Percentiles rank a stretch among this genome's conserved stretches.
phyloP scores from a whole-genome alignment of 2,888 invertebrate species.

The Xestia rhomboidea region DNA sequence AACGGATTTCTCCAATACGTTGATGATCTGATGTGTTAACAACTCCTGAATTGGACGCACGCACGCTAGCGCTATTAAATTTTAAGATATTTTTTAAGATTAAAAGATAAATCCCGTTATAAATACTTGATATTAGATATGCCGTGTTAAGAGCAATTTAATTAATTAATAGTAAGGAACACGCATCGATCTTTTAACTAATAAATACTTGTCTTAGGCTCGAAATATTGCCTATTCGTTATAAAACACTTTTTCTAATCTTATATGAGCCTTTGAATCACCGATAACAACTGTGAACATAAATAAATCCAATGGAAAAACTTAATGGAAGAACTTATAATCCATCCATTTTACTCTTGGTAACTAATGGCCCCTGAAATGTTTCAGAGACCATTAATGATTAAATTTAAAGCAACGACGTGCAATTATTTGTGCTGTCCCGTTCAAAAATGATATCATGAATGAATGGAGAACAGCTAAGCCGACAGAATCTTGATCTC shows the following conservation, averaged over 20 bases:
- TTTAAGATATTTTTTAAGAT: slow-evolving; percentile 58
- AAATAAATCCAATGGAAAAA: neutral
- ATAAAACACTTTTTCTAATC: slow-evolving; percentile 3
- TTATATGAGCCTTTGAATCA: neutral
- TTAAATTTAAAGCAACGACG: no score
- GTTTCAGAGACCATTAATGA: neutral
- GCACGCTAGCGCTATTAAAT: slow-evolving; percentile 74
- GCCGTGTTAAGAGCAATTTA: slow-evolving; percentile 53
- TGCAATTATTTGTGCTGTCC: slow-evolving; percentile 38
- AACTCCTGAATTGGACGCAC: slow-evolving; percentile 73
- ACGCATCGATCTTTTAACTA: slow-evolving; percentile 36
- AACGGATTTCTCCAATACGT: slow-evolving; percentile 81
- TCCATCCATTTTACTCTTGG: neutral
- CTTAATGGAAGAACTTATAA: neutral
- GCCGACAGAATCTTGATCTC: slow-evolving; percentile 33
- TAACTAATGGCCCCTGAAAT: neutral
- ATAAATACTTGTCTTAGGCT: neutral
- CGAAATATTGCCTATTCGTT: neutral
- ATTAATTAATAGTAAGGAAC: slow-evolving; percentile 39
- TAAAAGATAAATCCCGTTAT: slow-evolving; percentile 59
- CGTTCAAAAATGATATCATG: slow-evolving; percentile 43
- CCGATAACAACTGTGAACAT: neutral
- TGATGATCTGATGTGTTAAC: slow-evolving; percentile 69
- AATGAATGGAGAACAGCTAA: slow-evolving; percentile 56
- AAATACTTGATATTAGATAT: slow-evolving; percentile 53